Percentiles rank a stretch among this genome's conserved stretches.
Evolutionary conservation across 2,113 vertebrate genomes (phyloP).

Genomic region (Gavialis gangeticus): DNA sequence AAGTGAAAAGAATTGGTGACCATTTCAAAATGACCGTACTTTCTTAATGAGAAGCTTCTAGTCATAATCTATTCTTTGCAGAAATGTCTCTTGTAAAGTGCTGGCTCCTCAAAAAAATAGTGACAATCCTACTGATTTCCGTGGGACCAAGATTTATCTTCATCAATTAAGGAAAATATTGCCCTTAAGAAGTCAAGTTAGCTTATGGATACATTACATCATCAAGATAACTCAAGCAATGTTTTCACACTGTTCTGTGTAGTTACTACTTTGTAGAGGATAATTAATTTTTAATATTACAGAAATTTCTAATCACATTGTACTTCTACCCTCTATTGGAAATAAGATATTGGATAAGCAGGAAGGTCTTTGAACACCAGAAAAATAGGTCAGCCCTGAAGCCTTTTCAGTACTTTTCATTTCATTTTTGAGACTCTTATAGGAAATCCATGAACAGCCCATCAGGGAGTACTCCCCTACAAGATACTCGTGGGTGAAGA

Average conservation of each 20-base stretch:
- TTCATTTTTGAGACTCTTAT: neutral
- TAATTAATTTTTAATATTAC: neutral
- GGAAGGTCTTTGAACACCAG: neutral
- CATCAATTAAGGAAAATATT: neutral
- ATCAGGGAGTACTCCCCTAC: neutral
- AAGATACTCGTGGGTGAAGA: neutral
- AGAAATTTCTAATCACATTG: neutral
- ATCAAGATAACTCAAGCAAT: neutral
- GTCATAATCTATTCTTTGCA: neutral
- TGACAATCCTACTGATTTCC: slow-evolving; percentile 19
- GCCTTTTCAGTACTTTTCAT: neutral
- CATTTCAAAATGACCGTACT: neutral
- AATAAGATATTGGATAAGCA: neutral
- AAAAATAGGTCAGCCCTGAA: neutral
- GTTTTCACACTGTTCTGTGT: neutral
- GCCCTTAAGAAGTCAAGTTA: neutral
- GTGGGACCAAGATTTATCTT: neutral
- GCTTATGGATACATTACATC: neutral
- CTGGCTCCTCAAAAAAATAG: neutral
- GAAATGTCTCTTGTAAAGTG: slow-evolving; percentile 39
- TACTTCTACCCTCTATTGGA: neutral
- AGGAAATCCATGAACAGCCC: neutral
- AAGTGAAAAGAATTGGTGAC: slow-evolving; percentile 4
- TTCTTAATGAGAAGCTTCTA: slow-evolving; percentile 22
- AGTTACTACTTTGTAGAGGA: neutral